Evolutionary conservation across 1,140 invertebrate genomes (phyloP).

Genomic region (Macrocentrus cingulum): DNA sequence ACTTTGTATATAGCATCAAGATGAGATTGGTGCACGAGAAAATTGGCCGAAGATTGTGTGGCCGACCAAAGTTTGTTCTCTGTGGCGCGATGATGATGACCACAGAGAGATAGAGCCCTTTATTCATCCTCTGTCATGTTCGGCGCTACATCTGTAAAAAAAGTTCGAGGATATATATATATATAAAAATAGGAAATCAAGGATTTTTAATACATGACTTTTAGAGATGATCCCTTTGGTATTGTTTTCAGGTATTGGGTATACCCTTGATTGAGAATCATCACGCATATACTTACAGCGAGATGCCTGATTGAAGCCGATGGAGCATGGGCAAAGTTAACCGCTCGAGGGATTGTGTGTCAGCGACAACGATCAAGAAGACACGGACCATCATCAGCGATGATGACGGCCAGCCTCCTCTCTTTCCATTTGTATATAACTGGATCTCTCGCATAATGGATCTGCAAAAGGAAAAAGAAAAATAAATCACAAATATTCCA

Average conservation of each 20-base stretch:
- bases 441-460: too few relatives aligned
- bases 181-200: too few relatives aligned
- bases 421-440: neutral
- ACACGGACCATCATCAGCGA: neutral
- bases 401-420: too few relatives aligned
- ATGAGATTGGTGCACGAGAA: constrained; percentile 31
- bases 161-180: too few relatives aligned
- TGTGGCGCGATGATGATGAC: constrained; percentile 30
- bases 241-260: constrained; percentile 1
- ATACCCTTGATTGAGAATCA: neutral
- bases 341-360: constrained; percentile 29
- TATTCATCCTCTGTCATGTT: neutral
- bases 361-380: constrained; percentile 22
- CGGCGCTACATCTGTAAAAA: too few relatives aligned
- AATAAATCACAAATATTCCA: constrained; percentile 22
- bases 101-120: constrained; percentile 23
- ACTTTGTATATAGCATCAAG: constrained; percentile 37
- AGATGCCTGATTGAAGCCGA: constrained; percentile 27
- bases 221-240: neutral
- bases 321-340: constrained; percentile 29
- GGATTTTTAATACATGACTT: too few relatives aligned
- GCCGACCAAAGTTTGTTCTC: constrained; percentile 47
- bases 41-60: constrained; percentile 35
- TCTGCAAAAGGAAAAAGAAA: constrained; percentile 6
- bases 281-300: too few relatives aligned